phyloP scores from a whole-genome alignment of 2,888 invertebrate species.

The Syritta pipiens region DNA sequence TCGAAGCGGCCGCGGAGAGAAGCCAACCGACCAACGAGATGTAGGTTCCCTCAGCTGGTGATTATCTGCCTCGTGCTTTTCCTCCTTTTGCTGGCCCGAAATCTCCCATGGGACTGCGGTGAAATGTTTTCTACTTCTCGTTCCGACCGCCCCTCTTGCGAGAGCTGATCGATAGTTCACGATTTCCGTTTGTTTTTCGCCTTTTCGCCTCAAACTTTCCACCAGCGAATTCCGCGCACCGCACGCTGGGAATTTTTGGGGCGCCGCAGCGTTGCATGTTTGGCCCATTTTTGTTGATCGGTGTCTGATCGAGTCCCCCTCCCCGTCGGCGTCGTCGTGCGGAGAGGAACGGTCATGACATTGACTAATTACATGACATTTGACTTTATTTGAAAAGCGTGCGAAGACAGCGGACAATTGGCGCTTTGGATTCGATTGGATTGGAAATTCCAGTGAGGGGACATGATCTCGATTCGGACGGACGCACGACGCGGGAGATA shows the following conservation, averaged over 20 bases:
- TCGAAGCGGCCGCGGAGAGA: too few relatives aligned
- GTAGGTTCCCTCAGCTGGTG: constrained; percentile 8
- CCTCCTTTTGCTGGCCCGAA: background rate
- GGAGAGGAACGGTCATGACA: constrained; percentile 22
- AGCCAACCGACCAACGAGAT: background rate
- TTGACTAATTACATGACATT: constrained; percentile 43
- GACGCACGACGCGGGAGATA: too few relatives aligned
- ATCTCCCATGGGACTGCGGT: constrained; percentile 30
- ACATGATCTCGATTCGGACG: background rate
- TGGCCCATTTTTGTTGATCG: background rate
- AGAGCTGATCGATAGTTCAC: constrained; percentile 50
- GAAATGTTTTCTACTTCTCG: constrained; percentile 15
- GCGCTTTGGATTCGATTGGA: constrained; percentile 14
- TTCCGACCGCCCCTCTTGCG: background rate
- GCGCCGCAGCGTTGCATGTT: background rate
- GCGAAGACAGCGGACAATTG: constrained; percentile 8
- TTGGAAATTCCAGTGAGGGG: background rate
- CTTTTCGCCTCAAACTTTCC: constrained; percentile 44
- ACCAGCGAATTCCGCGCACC: constrained; percentile 31
- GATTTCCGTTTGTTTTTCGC: constrained; percentile 36
- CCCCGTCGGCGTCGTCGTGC: background rate
- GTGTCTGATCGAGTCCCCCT: background rate
- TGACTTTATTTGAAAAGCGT: constrained; percentile 28
- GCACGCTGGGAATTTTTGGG: background rate
- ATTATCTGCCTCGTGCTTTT: constrained; percentile 17